Base-by-base conservation (phyloP, 2,113 vertebrate species). In the Pavo muticus region DNA sequence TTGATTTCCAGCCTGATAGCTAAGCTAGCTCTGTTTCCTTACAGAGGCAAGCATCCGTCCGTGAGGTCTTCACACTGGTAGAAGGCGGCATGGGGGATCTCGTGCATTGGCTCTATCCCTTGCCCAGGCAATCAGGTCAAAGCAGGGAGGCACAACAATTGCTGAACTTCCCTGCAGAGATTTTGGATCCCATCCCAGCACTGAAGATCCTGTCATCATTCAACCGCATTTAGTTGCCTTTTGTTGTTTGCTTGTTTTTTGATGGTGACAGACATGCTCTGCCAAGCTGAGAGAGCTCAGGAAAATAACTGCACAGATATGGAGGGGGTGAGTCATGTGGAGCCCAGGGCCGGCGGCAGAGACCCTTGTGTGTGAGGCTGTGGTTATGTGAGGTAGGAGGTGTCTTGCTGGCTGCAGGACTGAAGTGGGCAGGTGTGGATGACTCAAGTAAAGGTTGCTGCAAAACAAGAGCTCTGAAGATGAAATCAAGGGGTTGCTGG, bases 391-490 rank as follows among this genome's bases (percentile, higher is more conserved):
- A 78, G 42, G 91, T 93, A n/a, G 85, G 67, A 78, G 63, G 54
- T 84, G 85, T 91, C 79, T 86, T 44, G 54, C 44, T 54, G 73
- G 59, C 86, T 80, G 52, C 80, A 59, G 67, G 61, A 67, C 69
- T 79, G 42, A 44, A 81, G 86, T 93, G 73, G 96, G 93, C 59
- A 93, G 90, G 77, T 88, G 65, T 84, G 59, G 42, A 73, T 88
- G 91, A 74, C 60, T 85, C 68, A 91, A 92, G 45, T 78, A 29
- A 87, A 94, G 56, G 47, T 40, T 77, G 35, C 29, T 71, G 73
- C 69, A 86, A 88, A 90, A 81, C 37, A 88, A 21, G 57, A 2
- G 47, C 35, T 88, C 44, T 42, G 64, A 76, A 17, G 19, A 35
- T 16, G 42, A 88, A 87, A 72, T 88, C 52, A 20, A 7, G 56